Base-by-base conservation (phyloP, 1,140 invertebrate genomes). In the Drosophila murphyi region DNA sequence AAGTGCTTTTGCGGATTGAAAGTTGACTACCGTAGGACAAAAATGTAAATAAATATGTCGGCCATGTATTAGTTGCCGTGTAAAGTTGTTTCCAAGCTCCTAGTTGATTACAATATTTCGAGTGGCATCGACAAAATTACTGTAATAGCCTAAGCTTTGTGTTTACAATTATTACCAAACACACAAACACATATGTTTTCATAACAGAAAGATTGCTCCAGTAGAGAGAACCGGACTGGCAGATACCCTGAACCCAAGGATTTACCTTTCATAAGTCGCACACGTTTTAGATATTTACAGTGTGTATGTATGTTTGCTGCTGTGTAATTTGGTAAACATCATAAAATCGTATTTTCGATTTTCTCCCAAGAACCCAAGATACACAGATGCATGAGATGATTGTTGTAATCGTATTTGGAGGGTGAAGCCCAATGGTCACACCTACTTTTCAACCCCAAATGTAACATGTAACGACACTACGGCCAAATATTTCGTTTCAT, bases 1-100 rank as follows among this genome's bases (percentile, higher is more conserved):
- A 86, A 86, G 82, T 86, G 82, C 71, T 61, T 71, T 86, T 78
- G 28, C 57, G 39, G 51, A 68, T 85, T 56, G 35, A 41, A 64
- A 55, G 37, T 29, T n/a, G 31, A 7, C 28, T 28, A 4, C 8
- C 5, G 35, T 7, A 59, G 39, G 29, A 45, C 31, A 37, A 34
- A 47, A 51, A 50, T 79, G 47, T 57, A 52, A 61, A 69, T 56
- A 76, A 34, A 60, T 67, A 48, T 47, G 28, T 41, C 8, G n/a
- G 5, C 31, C 4, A 6, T 8, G 37, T 10, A 12, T n/a, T 31
- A 51, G 50, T n/a, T 48, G 31, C 31, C 45, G 20, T 20, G 43
- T 12, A 47, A 50, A 8, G 39, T 45, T n/a, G 7, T 37, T n/a
- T 10, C 29, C 28, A 37, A 57, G 31, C 31, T 29, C 37, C 7